phyloP scores from a whole-genome alignment of 2,888 invertebrate species.

The Operophtera brumata region DNA sequence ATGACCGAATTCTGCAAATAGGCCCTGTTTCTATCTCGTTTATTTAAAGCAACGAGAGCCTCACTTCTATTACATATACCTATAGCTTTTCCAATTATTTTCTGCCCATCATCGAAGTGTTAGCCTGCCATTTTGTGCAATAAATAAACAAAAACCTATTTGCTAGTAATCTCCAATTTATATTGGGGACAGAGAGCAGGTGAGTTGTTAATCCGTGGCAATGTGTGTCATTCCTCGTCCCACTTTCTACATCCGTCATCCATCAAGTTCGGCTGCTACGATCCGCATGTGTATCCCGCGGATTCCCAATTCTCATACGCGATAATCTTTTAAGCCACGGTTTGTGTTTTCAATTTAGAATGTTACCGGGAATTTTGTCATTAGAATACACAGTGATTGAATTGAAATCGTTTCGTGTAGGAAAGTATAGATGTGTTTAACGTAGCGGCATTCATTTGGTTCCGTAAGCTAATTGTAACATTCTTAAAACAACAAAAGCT shows the following conservation, averaged over 20 bases:
- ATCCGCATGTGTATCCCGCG: slow-evolving; percentile 17
- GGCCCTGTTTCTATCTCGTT: too few species aligned
- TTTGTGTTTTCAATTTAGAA: slow-evolving; percentile 24
- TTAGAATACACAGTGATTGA: slow-evolving; percentile 17
- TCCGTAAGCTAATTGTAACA: not conserved
- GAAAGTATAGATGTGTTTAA: not conserved
- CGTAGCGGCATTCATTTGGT: not conserved
- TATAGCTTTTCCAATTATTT: not conserved
- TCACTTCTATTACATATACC: too few species aligned
- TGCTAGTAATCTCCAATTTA: slow-evolving; percentile 11
- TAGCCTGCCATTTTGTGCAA: not conserved
- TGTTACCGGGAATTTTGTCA: slow-evolving; percentile 15
- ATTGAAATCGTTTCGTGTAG: slow-evolving; percentile 8
- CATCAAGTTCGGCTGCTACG: slow-evolving; percentile 21
- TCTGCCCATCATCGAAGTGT: not conserved
- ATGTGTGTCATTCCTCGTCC: slow-evolving; percentile 28
- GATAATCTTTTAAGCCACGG: slow-evolving; percentile 31
- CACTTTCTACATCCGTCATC: slow-evolving; percentile 28
- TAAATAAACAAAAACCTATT: slow-evolving; percentile 15
- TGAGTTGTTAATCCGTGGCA: slow-evolving; percentile 27
- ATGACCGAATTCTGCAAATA: too few species aligned
- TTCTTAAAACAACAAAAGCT: not conserved
- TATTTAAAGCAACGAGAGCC: too few species aligned
- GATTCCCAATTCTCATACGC: slow-evolving; percentile 25
- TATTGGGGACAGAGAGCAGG: slow-evolving; percentile 17